These are phyloP conservation scores for Allygus modestus DNA, from an alignment of 2,888 invertebrate genomes.

Conservation along the genomic window DNA sequence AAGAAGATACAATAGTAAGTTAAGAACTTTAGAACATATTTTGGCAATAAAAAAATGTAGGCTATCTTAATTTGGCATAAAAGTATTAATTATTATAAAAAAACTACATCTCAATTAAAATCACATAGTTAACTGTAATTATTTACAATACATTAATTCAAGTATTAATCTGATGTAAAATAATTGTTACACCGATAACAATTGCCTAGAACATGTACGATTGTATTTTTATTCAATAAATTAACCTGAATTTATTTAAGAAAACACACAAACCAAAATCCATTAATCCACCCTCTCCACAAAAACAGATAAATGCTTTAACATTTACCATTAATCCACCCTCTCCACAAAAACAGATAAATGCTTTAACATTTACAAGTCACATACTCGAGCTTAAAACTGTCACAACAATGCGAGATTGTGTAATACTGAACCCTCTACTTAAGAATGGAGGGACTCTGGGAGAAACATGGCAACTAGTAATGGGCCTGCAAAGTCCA, in stretches of 20 bases:
- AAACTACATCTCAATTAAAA: too few species aligned
- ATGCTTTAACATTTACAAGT: conserved; percentile 7
- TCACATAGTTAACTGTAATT: too few species aligned
- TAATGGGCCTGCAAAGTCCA: background rate
- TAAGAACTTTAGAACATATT: background rate
- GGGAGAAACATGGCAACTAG: background rate
- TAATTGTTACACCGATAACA: background rate
- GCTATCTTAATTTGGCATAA: background rate
- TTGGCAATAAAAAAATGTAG: background rate
- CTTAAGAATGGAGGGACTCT: background rate
- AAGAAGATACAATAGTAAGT: background rate
- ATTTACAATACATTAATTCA: too few species aligned
- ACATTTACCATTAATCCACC: background rate
- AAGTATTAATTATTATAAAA: too few species aligned
- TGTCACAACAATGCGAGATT: background rate
- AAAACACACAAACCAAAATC: background rate
- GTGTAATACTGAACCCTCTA: background rate
- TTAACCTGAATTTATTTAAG: background rate
- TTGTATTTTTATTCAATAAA: background rate
- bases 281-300: background rate
- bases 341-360: background rate
- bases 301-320: background rate
- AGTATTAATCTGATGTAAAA: too few species aligned
- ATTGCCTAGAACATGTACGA: background rate
- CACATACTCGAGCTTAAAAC: background rate